phyloP scores from a whole-genome alignment of 2,113 vertebrate genomes.

The Chloebia gouldiae region DNA sequence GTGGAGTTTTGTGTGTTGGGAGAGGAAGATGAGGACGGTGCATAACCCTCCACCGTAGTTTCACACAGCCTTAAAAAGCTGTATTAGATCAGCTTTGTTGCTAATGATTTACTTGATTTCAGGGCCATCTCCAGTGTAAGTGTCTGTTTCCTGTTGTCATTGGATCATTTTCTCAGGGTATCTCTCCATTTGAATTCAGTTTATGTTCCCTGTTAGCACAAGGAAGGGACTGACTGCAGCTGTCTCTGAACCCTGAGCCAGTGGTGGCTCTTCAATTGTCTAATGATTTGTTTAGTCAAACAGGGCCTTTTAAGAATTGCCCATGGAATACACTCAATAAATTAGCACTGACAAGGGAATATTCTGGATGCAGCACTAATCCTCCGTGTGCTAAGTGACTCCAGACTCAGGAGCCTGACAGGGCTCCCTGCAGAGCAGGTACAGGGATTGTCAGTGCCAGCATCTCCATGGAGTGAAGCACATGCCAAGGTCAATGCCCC shows the following conservation, averaged over 20 bases:
- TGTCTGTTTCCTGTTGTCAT: neutral
- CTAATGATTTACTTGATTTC: neutral
- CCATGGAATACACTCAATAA: neutral
- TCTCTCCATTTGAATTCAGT: neutral
- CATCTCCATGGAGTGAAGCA: neutral
- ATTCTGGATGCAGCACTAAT: neutral
- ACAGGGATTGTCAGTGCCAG: neutral
- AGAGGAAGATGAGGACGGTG: neutral
- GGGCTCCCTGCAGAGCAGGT: neutral
- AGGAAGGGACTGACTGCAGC: neutral
- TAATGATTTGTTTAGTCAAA: neutral
- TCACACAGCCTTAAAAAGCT: neutral
- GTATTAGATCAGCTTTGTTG: neutral
- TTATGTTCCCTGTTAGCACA: neutral
- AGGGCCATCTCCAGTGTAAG: neutral
- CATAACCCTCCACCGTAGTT: rapidly evolving
- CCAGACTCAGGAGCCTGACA: neutral
- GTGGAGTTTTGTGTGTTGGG: neutral
- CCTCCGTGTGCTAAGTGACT: neutral
- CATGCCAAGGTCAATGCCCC: neutral
- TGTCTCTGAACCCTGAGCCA: neutral
- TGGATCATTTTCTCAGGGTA: neutral
- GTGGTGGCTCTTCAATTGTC: neutral
- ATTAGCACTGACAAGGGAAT: neutral
- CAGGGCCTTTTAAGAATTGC: neutral